Percentiles rank a stretch among this genome's conserved stretches.
Conservation (phyloP, 2,797 vertebrate species). For the Microctenopoma stevenorrisi region DNA sequence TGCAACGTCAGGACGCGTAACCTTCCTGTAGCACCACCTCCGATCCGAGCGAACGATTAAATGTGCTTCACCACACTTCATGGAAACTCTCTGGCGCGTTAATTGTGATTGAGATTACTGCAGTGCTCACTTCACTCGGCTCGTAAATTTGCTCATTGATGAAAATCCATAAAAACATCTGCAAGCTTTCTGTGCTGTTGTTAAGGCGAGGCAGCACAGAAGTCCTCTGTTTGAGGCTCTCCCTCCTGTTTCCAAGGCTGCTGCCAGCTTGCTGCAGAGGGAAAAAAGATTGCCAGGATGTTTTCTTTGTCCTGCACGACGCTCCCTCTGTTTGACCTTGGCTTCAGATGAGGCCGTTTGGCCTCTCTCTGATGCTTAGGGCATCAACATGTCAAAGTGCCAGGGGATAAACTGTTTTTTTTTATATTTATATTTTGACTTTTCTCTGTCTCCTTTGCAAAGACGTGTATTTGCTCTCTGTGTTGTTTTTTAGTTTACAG, state of each 20-base stretch:
- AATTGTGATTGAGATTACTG: neutral
- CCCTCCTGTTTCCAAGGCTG: conserved; percentile 45
- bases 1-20: neutral
- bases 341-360: conserved; percentile 37
- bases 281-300: conserved; percentile 47
- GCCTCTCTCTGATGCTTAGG: conserved; percentile 25
- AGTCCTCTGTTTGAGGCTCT: conserved; percentile 16
- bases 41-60: neutral
- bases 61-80: neutral
- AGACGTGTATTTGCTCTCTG: neutral
- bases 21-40: neutral
- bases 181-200: neutral
- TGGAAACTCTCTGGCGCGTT: neutral
- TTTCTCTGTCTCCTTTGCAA: conserved; percentile 3
- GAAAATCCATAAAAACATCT: neutral
- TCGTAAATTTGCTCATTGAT: neutral
- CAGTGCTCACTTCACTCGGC: neutral
- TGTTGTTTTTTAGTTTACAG: neutral
- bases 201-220: conserved; percentile 10
- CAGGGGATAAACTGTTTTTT: neutral
- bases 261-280: conserved; percentile 50
- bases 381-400: conserved; percentile 28
- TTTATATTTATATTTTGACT: neutral
- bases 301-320: conserved; percentile 51
- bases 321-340: conserved; percentile 63